phyloP scores from a whole-genome alignment of 1,140 invertebrate species.

The Marisa cornuarietis region DNA sequence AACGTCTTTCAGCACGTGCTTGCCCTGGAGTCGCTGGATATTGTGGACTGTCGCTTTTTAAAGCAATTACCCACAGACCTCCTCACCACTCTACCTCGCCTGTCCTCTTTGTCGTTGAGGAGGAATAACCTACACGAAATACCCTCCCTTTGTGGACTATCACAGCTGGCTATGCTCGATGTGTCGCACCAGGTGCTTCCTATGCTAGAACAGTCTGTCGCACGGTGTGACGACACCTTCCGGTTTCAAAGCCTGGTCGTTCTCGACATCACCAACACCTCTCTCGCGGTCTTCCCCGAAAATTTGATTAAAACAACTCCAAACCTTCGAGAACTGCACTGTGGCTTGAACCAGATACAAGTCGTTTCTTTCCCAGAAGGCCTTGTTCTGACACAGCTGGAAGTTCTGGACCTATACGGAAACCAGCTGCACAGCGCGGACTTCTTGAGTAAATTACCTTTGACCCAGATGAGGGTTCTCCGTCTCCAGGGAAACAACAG shows the following conservation, averaged over 20 bases:
- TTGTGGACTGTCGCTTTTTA: neutral
- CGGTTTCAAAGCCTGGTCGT: slow-evolving; percentile 3
- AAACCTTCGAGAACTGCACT: slow-evolving; percentile 10
- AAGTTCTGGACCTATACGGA: neutral
- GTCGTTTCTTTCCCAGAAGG: neutral
- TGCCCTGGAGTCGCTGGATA: neutral
- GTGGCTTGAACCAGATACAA: neutral
- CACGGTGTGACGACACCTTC: neutral
- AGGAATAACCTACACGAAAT: neutral
- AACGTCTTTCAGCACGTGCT: neutral
- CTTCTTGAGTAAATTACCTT: neutral
- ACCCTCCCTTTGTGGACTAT: neutral
- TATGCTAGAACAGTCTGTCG: neutral
- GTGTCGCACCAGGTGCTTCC: neutral
- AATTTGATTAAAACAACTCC: neutral
- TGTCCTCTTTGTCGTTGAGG: neutral
- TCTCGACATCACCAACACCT: slow-evolving; percentile 25
- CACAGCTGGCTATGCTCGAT: neutral
- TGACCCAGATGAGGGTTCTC: slow-evolving; percentile 13
- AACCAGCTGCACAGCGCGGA: slow-evolving; percentile 2
- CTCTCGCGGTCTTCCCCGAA: neutral
- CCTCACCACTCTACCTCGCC: neutral
- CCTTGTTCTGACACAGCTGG: neutral
- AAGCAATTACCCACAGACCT: neutral
- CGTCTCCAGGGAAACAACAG: slow-evolving; percentile 16